Evolutionary conservation across 2,113 vertebrate species (phyloP), one percentile per base, ranked within the genome.

Genomic region (Embiotoca jacksoni): DNA sequence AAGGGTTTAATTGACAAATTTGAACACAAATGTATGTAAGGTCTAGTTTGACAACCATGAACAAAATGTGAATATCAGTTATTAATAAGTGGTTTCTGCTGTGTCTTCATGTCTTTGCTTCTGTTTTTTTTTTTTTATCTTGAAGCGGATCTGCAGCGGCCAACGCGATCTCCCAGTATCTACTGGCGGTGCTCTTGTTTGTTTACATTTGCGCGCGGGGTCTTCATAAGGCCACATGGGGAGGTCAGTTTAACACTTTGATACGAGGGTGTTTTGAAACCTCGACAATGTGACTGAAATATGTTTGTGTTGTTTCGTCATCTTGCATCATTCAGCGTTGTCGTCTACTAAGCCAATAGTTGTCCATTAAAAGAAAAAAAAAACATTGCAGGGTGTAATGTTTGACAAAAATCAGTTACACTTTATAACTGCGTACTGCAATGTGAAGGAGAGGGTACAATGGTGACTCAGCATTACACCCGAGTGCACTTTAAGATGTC

Each of bases 111-210:
- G 53, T 30, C 23, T 61, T 14, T 68, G 8, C 30, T 52, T 47
- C 11, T 63, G 3, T 44, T 36, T 44, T 37, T 11, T 56, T 36
- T 14, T 1, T n/a, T 54, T 53, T 10, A 3, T 53, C 7, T 81
- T 68, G 0, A 86, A 98, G 97, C 41, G 97, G 97, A 8, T 98
- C 97, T 30, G 97, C 97, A 41, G 96, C 94, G 79, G 96, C 96
- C 15, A 97, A 97, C 60, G 92, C 94, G 0, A 90, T 95, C 52
- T 97, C 96, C 15, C 97, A 98, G 92, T 97, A 94, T 73, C 55
- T 90, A 2, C 90, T 97, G 84, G 93, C 93, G 4, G 57, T 94
- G 32, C 59, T 96, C 11, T 92, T 98, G 0, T 91, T 91, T 57
- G 46, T 93, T 1, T 96, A 96, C 0, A 92, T 98, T 63, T 75